Base-by-base conservation (phyloP, 2,888 invertebrate species). In the Drymonia ruficornis region DNA sequence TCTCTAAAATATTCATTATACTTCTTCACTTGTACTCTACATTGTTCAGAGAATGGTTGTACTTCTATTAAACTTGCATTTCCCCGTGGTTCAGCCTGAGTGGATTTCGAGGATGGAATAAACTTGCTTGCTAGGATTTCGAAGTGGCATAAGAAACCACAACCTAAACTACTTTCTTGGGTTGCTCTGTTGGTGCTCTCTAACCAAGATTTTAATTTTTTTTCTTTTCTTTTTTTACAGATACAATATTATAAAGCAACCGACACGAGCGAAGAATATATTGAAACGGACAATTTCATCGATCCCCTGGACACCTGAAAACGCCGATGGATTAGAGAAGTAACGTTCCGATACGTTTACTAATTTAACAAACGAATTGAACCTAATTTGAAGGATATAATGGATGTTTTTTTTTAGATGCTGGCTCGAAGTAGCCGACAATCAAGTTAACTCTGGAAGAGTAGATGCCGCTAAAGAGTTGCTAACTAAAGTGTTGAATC, bases 391-490 rank as follows among this genome's bases (percentile, higher is more conserved):
- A 9, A 31, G 1, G 0, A 31, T 8, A 31, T 31, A 31, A n/a
- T 16, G 28, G 2, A 40, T 51, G 29, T 28, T 49, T 15, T 13
- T 52, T 61, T 69, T 13, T 42, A 91, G 97, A 59, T 97, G 98
- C 83, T 99, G 99, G 99, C 83, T 99, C 8, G 93, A 99, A 46
- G 91, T 99, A n/a, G 97, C 98, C 0, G 99, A 99, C 64, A 96
- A 96, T 66, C 98, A 96, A 95, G 72, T 91, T 28, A 84, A 70
- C 53, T 86, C 92, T 0, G 96, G 96, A 15, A 97, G 99, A 81
- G 94, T 95, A 76, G 99, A 99, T 58, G 95, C 97, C 50, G 98
- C 99, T 0, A 95, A 95, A 44, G 97, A 98, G 67, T 87, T 98
- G 28, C 91, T 99, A 15, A 94, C 94, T 18, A 95, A 96, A 72